Evolutionary conservation across 1,140 invertebrate genomes (phyloP).

Genomic region (Pseudobourletiella spinata): DNA sequence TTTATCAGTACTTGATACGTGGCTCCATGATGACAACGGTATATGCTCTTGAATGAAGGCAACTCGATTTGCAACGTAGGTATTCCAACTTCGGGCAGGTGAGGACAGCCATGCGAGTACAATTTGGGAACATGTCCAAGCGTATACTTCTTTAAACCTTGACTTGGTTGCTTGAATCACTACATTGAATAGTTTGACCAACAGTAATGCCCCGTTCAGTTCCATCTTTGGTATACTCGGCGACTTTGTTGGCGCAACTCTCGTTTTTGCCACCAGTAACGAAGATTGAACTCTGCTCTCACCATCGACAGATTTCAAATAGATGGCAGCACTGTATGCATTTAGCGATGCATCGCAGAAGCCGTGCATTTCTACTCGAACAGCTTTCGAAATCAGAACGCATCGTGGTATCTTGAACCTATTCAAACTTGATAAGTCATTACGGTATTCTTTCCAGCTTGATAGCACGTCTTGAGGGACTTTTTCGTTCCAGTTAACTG

Average conservation of each 20-base stretch:
- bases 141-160: too few relatives aligned
- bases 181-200: not conserved
- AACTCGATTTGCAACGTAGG: slow-evolving; percentile 13
- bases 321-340: not conserved
- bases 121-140: slow-evolving; percentile 10
- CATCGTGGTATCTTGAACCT: not conserved
- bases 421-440: not conserved
- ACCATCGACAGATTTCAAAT: not conserved
- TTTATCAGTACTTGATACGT: slow-evolving; percentile 10
- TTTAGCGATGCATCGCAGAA: not conserved
- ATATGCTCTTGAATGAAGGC: not conserved
- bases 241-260: not conserved
- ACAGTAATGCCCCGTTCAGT: slow-evolving; percentile 5
- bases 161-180: not conserved
- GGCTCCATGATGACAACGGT: slow-evolving; percentile 5
- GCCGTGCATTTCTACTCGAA: not conserved
- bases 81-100: not conserved
- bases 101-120: slow-evolving; percentile 8
- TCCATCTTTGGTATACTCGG: slow-evolving; percentile 14
- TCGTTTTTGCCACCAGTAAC: not conserved
- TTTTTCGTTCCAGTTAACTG: not conserved
- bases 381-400: not conserved
- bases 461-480: not conserved
- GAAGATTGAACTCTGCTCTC: not conserved
- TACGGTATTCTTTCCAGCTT: not conserved